Percentiles rank a stretch among this genome's conserved stretches.
Evolutionary conservation across 2,113 vertebrate species (phyloP).

Genomic region (Syngnathus floridae): DNA sequence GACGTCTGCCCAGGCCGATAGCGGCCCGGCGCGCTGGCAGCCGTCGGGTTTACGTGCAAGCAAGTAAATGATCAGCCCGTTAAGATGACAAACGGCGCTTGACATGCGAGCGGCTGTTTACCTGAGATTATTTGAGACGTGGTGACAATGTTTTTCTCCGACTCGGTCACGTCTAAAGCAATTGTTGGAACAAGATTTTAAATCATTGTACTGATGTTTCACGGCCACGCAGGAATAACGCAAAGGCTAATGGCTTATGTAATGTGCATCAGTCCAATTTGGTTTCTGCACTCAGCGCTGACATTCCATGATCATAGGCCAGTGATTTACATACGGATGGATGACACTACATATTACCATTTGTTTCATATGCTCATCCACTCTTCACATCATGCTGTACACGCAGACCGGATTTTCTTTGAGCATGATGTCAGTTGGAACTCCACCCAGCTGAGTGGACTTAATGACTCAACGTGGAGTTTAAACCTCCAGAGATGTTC

Average conservation of each 20-base stretch:
- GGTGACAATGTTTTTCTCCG: conserved; percentile 4
- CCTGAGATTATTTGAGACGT: conserved; percentile 5
- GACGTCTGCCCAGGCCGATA: conserved; percentile 20
- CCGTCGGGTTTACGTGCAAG: conserved; percentile 18
- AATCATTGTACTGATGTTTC: not conserved
- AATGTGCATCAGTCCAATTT: not conserved
- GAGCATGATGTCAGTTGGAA: not conserved
- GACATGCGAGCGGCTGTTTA: not conserved
- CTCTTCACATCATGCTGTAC: not conserved
- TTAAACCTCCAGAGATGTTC: conserved; percentile 10
- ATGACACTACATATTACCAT: not conserved
- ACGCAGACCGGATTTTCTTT: not conserved
- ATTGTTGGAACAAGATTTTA: not conserved
- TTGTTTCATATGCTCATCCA: not conserved
- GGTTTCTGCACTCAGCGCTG: not conserved
- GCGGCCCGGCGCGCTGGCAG: conserved; percentile 5
- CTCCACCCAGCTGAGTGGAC: conserved; percentile 5
- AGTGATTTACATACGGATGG: not conserved
- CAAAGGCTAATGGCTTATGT: not conserved
- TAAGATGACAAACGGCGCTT: conserved; percentile 7
- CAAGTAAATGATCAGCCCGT: conserved; percentile 28
- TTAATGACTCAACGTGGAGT: conserved; percentile 9
- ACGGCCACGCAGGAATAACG: not conserved
- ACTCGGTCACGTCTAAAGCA: no score
- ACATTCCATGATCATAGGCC: not conserved